Evolutionary conservation across 2,888 invertebrate species (phyloP).

Genomic region (Prosopocoilus inquinatus): DNA sequence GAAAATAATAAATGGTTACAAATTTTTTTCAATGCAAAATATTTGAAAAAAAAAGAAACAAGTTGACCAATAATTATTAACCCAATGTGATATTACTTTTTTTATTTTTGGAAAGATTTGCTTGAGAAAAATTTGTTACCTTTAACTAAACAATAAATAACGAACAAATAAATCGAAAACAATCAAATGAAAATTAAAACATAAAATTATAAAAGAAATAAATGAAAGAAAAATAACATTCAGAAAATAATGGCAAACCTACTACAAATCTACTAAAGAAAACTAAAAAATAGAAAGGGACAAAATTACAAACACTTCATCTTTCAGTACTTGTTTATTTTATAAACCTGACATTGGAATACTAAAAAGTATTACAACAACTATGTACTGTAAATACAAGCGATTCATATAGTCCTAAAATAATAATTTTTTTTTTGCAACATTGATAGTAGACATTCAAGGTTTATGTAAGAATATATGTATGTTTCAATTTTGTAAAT

Average conservation of each 20-base stretch:
- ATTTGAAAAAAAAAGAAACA: no score
- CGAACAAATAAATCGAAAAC: no score
- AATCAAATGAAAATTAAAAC: background rate
- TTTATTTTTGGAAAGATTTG: no score
- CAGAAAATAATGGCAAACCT: conserved; percentile 50
- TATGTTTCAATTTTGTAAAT: conserved; percentile 12
- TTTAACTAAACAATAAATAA: no score
- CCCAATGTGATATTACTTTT: no score
- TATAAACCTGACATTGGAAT: conserved; percentile 13
- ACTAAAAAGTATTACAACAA: conserved; percentile 16
- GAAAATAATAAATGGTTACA: no score
- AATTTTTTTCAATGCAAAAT: no score
- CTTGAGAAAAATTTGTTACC: no score
- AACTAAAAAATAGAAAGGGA: conserved; percentile 24
- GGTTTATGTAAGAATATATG: conserved; percentile 12
- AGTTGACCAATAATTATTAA: no score
- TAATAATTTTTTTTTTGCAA: background rate
- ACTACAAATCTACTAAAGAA: conserved; percentile 36
- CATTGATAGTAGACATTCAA: conserved; percentile 5
- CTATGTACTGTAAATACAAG: background rate
- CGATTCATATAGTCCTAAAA: conserved; percentile 1
- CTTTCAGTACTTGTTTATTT: conserved; percentile 23
- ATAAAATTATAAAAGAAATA: conserved; percentile 8
- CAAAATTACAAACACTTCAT: conserved; percentile 18
- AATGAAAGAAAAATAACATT: conserved; percentile 7